Percentiles rank a stretch among this genome's conserved stretches.
Evolutionary conservation across 2,888 invertebrate species (phyloP).

Genomic region (Loripinus fragilis): DNA sequence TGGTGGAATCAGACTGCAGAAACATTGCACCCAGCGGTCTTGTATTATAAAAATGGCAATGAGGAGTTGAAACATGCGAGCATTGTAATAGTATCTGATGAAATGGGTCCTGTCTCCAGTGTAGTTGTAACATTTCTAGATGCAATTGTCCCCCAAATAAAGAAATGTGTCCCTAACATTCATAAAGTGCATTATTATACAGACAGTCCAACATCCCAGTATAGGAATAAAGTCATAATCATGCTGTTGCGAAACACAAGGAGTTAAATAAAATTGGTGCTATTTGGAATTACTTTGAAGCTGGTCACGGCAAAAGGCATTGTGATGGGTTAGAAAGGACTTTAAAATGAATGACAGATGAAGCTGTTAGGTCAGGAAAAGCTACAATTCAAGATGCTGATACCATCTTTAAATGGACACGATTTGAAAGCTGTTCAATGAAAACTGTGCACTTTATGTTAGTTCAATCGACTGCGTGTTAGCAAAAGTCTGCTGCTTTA

Average conservation of each 20-base stretch:
- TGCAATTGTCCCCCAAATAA: slow-evolving; percentile 23
- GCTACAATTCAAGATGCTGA: slow-evolving; percentile 29
- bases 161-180: slow-evolving; percentile 23
- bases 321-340: slow-evolving; percentile 5
- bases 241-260: slow-evolving; percentile 9
- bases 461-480: background rate
- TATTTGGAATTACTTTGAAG: slow-evolving; percentile 21
- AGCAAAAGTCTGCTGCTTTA: background rate
- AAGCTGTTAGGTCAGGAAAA: slow-evolving; percentile 35
- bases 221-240: slow-evolving; percentile 29
- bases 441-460: background rate
- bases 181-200: slow-evolving; percentile 29
- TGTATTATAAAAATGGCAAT: slow-evolving; percentile 11
- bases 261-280: background rate
- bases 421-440: background rate
- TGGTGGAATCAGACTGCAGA: slow-evolving; percentile 24
- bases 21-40: slow-evolving; percentile 24
- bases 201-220: slow-evolving; percentile 37
- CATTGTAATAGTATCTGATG: slow-evolving; percentile 27
- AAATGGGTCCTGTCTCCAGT: background rate
- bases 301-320: background rate
- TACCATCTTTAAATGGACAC: slow-evolving; percentile 34
- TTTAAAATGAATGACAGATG: slow-evolving; percentile 38
- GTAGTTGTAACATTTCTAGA: slow-evolving; percentile 17
- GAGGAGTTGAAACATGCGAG: slow-evolving; percentile 12